These are phyloP conservation scores for Amphibalanus amphitrite DNA, from an alignment of 1,140 invertebrate species.

Conservation along the genomic window DNA sequence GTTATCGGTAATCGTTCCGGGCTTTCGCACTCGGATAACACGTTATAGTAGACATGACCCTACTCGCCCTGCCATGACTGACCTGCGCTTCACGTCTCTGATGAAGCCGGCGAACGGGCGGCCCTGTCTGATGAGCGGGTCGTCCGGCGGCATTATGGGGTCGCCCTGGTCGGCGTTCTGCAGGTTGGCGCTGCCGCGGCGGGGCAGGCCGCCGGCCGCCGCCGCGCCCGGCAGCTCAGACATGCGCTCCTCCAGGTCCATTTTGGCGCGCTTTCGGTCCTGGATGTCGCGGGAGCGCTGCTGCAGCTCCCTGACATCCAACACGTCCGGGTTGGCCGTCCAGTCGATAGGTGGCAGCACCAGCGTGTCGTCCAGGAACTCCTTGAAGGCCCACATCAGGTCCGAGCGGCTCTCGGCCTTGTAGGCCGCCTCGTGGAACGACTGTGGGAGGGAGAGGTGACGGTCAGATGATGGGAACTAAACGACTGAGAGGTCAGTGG, in stretches of 20 bases:
- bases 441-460: conserved; percentile 22
- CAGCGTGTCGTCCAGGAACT: conserved; percentile 72
- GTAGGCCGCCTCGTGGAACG: conserved; percentile 83
- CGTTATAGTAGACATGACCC: no score
- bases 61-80: no score
- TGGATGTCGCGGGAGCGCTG: not conserved
- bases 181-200: no score
- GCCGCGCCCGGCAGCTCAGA: no score
- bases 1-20: no score
- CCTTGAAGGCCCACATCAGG: conserved; percentile 77
- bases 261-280: not conserved
- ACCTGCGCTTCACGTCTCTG: conserved; percentile 55
- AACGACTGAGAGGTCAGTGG: no score
- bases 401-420: conserved; percentile 68
- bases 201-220: no score
- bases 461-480: no score
- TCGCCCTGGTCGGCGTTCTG: not conserved
- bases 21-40: no score
- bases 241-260: not conserved
- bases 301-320: conserved; percentile 47
- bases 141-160: conserved; percentile 10
- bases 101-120: conserved; percentile 68
- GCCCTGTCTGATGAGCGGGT: conserved; percentile 50
- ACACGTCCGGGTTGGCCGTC: conserved; percentile 55
- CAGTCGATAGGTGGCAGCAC: conserved; percentile 92